These are phyloP conservation scores for Dendrolimus houi DNA, from an alignment of 2,888 invertebrate species.

Conservation along the genomic window DNA sequence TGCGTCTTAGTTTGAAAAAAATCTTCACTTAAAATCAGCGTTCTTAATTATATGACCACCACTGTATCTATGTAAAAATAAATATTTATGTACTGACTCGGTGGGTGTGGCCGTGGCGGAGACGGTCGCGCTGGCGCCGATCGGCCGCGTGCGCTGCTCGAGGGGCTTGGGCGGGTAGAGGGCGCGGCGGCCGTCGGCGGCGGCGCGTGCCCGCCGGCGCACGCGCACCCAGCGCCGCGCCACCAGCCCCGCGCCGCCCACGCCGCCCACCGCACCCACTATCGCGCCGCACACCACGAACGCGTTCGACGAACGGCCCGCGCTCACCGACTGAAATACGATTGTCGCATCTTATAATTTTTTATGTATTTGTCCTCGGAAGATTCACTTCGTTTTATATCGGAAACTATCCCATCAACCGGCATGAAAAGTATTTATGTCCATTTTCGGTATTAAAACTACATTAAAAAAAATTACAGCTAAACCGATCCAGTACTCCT, in stretches of 20 bases:
- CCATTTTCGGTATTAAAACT: no score
- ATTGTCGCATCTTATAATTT: no score
- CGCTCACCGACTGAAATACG: slow-evolving; percentile 7
- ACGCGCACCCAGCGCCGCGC: slow-evolving; percentile 30
- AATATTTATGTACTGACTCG: slow-evolving; percentile 39
- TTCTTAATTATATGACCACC: no score
- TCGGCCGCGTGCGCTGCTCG: slow-evolving; percentile 16
- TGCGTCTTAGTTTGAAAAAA: no score
- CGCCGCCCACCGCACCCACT: slow-evolving; percentile 32
- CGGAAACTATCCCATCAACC: no score
- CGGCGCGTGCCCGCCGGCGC: slow-evolving; percentile 18
- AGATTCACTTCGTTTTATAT: no score
- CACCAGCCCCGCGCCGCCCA: slow-evolving; percentile 33
- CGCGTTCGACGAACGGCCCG: slow-evolving; percentile 26
- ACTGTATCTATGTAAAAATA: no score
- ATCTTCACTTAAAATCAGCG: no score
- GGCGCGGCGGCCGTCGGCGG: slow-evolving; percentile 18
- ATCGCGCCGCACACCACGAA: slow-evolving; percentile 38
- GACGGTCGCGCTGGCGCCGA: slow-evolving; percentile 16
- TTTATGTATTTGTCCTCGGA: no score
- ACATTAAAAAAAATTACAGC: no score
- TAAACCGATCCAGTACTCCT: no score
- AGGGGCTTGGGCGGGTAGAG: slow-evolving; percentile 21
- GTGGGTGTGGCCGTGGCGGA: slow-evolving; percentile 20
- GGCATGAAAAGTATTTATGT: no score